Evolutionary conservation across 1,140 invertebrate species (phyloP).

Genomic region (Drosophila malerkotliana): DNA sequence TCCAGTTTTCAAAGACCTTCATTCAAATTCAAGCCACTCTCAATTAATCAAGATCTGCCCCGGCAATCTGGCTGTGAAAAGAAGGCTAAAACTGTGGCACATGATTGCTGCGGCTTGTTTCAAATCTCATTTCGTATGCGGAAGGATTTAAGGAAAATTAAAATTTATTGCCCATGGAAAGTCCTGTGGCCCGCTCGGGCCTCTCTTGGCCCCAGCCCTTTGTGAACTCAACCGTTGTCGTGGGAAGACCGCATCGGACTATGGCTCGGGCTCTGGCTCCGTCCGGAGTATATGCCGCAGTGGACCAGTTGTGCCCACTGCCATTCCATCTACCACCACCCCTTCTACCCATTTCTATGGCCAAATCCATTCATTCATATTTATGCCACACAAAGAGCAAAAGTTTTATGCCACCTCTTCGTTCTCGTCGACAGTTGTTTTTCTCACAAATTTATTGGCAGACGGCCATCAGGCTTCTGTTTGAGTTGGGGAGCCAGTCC

Average conservation of each 20-base stretch:
- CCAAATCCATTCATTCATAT: constrained; percentile 74
- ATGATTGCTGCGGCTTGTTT: constrained; percentile 48
- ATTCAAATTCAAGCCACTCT: constrained; percentile 22
- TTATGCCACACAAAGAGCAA: constrained; percentile 75
- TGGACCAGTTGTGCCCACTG: constrained; percentile 27
- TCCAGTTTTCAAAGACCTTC: neutral
- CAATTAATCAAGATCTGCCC: constrained; percentile 34
- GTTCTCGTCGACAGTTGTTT: constrained; percentile 70
- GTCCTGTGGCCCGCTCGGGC: constrained; percentile 12
- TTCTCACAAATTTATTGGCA: constrained; percentile 74
- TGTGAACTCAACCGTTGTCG: constrained; percentile 34
- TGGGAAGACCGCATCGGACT: constrained; percentile 33
- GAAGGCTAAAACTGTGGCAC: constrained; percentile 8
- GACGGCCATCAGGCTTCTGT: constrained; percentile 60
- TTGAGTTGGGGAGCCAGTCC: constrained; percentile 25
- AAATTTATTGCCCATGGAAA: constrained; percentile 75
- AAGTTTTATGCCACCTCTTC: constrained; percentile 69
- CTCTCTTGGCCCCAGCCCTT: constrained; percentile 19
- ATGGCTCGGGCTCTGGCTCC: neutral
- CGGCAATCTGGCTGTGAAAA: constrained; percentile 22
- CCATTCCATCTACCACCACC: neutral
- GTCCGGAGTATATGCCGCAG: constrained; percentile 31
- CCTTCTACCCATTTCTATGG: neutral
- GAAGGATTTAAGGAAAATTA: constrained; percentile 67
- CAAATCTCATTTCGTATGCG: constrained; percentile 63